phyloP scores from a whole-genome alignment of 2,888 invertebrate species.

The Papilio gigon region DNA sequence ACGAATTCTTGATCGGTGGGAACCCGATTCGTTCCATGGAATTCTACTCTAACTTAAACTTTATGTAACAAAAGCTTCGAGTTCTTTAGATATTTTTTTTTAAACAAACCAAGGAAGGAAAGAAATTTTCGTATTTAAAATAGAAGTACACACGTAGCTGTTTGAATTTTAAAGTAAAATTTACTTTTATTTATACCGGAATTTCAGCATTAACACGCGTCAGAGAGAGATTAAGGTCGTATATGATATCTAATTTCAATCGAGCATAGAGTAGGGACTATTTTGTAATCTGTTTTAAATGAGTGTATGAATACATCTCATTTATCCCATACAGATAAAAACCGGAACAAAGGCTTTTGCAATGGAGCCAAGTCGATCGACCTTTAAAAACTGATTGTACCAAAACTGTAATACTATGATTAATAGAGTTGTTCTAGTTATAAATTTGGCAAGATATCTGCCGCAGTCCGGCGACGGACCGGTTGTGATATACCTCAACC shows the following conservation, averaged over 20 bases:
- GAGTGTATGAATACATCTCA: not conserved
- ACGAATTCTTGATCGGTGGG: constrained; percentile 47
- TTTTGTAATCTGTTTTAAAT: not conserved
- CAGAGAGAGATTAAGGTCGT: too few relatives aligned
- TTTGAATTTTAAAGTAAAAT: too few relatives aligned
- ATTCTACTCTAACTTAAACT: constrained; percentile 39
- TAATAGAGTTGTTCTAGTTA: constrained; percentile 37
- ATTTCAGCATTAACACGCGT: too few relatives aligned
- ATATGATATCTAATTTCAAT: not conserved
- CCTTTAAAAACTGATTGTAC: constrained; percentile 22
- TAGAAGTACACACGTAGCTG: too few relatives aligned
- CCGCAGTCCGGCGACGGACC: constrained; percentile 44
- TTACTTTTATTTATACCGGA: too few relatives aligned
- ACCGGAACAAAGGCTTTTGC: constrained; percentile 21
- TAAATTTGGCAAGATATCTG: constrained; percentile 38
- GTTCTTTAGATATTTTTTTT: not conserved
- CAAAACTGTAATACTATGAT: constrained; percentile 30
- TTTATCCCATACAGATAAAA: constrained; percentile 3
- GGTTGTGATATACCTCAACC: constrained; percentile 52
- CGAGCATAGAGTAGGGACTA: not conserved
- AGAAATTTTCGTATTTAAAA: not conserved
- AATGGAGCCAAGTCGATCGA: constrained; percentile 22
- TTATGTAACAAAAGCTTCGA: constrained; percentile 8
- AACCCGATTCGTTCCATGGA: constrained; percentile 46
- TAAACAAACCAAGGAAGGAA: not conserved